Base-by-base conservation (phyloP, 2,888 invertebrate species). In the Eupeodes luniger region DNA sequence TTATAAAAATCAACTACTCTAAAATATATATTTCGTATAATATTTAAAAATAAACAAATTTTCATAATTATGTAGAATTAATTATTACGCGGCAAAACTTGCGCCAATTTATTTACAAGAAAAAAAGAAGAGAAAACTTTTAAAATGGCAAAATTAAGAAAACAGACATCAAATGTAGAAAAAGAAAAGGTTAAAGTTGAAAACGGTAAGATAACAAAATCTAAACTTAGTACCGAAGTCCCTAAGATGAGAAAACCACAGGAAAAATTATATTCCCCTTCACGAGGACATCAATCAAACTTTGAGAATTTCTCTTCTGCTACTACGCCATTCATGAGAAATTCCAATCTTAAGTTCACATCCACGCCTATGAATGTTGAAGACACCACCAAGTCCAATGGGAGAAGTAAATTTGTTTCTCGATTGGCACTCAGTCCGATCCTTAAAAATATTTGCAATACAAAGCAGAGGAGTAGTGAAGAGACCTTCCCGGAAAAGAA, bases 341-440 rank as follows among this genome's bases (percentile, higher is more conserved):
- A 64, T 34, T n/a, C 34, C 14, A n/a, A 16, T 5, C 47, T 62
- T 1, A 57, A 61, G 19, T 61, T n/a, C 12, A 77, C 85, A 0
- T 85, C 85, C 4, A 85, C 85, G 0, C 85, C 85, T 0, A 3
- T 72, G 16, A 47, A 51, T 61, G 16, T 2, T 1, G 53, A n/a
- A 44, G 0, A 3, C 6, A 36, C 7, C 11, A 51, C 11, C 11
- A 51, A 5, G 2, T 14, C 36, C 12, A 44, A 27, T 34, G 9
- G n/a, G 0, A 14, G 44, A 12, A 66, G 10, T 9, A 44, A 49
- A 49, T 47, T 66, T 7, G n/a, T 19, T 4, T 6, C 16, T 2
- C 11, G 69, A 34, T 19, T 16, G 2, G 9, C 70, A 9, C 19
- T 70, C 2, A 70, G 70, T 12, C 70, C 70, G 19, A 70, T 70